Percentiles rank a stretch among this genome's conserved stretches.
These are phyloP conservation scores for Arctocebus calabarensis DNA, from an alignment of 2,797 vertebrate species.

Conservation along the genomic window DNA sequence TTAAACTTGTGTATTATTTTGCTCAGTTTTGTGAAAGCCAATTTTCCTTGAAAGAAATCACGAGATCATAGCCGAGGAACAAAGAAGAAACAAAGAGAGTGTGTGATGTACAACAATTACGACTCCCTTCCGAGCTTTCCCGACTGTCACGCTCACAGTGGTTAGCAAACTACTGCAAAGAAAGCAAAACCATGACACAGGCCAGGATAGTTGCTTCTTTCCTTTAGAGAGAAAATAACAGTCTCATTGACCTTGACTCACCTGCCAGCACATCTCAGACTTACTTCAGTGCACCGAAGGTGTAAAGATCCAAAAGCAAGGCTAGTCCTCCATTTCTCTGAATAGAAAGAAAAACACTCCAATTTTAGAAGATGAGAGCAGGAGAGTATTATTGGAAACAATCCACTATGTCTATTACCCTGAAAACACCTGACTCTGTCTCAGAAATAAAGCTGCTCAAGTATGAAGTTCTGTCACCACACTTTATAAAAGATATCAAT, in stretches of 20 bases:
- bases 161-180: conserved; percentile 47
- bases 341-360: conserved; percentile 73
- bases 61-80: background rate
- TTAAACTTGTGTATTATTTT: background rate
- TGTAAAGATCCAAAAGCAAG: conserved; percentile 1
- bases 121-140: background rate
- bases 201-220: conserved; percentile 42
- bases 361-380: conserved; percentile 70
- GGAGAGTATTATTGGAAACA: conserved; percentile 53
- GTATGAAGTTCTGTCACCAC: background rate
- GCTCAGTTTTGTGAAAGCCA: conserved; percentile 5
- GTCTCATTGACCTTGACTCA: conserved; percentile 54
- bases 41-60: conserved; percentile 51
- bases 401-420: conserved; percentile 46
- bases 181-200: background rate
- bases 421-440: background rate
- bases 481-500: background rate
- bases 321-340: conserved; percentile 46
- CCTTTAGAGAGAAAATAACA: conserved; percentile 70
- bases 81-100: background rate
- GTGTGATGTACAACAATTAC: background rate
- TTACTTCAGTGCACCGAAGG: background rate
- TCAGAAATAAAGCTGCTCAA: conserved; percentile 27
- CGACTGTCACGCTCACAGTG: background rate
- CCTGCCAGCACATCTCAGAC: background rate